phyloP scores from a whole-genome alignment of 2,113 vertebrate species.

The Dipodomys merriami region DNA sequence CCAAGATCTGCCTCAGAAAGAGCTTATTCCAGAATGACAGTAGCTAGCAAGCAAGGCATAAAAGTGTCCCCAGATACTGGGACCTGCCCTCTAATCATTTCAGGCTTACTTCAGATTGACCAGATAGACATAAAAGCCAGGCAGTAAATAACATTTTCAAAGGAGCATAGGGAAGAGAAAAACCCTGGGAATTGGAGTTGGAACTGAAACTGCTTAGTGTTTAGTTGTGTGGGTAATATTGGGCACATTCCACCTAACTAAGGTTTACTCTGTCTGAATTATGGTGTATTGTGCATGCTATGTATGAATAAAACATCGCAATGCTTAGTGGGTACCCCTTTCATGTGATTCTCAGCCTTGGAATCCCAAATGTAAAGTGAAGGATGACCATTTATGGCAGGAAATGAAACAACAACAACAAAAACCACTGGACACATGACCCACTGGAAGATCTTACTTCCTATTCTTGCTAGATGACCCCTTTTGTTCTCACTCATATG shows the following conservation, averaged over 20 bases:
- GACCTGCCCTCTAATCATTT: not conserved
- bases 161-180: not conserved
- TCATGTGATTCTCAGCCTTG: not conserved
- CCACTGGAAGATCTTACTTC: not conserved
- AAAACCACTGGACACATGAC: not conserved
- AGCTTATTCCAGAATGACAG: no score
- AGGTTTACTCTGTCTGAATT: not conserved
- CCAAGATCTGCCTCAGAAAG: not conserved
- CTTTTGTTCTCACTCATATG: not conserved
- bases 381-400: not conserved
- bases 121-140: not conserved
- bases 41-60: not conserved
- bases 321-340: not conserved
- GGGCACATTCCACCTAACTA: not conserved
- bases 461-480: not conserved
- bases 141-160: not conserved
- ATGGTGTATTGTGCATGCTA: not conserved
- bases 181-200: not conserved
- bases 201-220: not conserved
- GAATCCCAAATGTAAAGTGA: conserved; percentile 14
- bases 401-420: not conserved
- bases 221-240: not conserved
- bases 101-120: not conserved
- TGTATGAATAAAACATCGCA: not conserved
- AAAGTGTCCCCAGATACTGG: not conserved